phyloP scores from a whole-genome alignment of 1,140 invertebrate genomes.

The Zelostemma sp. region DNA sequence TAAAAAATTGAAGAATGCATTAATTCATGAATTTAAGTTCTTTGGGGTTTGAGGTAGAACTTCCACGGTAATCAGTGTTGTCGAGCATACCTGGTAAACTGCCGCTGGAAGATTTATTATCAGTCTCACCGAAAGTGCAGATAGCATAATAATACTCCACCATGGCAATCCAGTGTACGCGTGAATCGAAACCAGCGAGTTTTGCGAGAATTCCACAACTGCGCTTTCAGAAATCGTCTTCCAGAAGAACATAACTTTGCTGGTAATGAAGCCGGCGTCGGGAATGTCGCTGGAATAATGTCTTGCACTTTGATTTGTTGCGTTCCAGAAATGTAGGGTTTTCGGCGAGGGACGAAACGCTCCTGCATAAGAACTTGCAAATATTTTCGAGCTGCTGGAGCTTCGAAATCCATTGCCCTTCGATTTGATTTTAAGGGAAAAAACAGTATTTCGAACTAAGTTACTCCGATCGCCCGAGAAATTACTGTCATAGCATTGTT shows the following conservation, averaged over 20 bases:
- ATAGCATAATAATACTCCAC: constrained; percentile 83
- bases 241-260: constrained; percentile 3
- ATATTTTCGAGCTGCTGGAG: too few species aligned
- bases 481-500: too few species aligned
- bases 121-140: constrained; percentile 77
- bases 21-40: constrained; percentile 15
- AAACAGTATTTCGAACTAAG: too few species aligned
- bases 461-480: too few species aligned
- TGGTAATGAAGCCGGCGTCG: background rate
- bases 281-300: background rate
- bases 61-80: background rate
- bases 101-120: constrained; percentile 82
- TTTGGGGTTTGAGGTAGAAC: too few species aligned
- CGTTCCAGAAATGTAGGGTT: background rate
- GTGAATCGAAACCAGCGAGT: constrained; percentile 78
- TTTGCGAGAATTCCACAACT: constrained; percentile 76
- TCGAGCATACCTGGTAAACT: constrained; percentile 74
- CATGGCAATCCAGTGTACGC: constrained; percentile 81
- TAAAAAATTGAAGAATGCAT: constrained; percentile 10
- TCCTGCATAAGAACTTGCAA: too few species aligned
- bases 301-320: background rate
- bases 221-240: constrained; percentile 73
- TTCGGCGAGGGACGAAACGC: too few species aligned
- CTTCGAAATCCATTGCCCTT: too few species aligned
- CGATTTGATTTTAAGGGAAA: too few species aligned